phyloP scores from a whole-genome alignment of 2,797 vertebrate genomes.

The Alca torda region DNA sequence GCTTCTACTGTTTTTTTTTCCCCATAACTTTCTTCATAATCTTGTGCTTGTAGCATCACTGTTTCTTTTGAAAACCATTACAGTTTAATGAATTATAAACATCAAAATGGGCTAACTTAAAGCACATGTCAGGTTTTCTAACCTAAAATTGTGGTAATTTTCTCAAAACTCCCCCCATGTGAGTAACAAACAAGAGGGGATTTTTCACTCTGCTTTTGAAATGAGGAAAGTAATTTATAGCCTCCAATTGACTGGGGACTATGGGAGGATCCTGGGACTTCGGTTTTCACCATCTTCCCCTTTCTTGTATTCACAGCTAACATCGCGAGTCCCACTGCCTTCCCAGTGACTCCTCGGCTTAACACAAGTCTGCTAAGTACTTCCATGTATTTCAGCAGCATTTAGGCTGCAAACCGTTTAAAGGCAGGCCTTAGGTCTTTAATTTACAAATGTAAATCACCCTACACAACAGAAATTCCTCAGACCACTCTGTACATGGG shows the following conservation, averaged over 20 bases:
- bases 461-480: background rate
- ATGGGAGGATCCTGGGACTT: background rate
- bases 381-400: background rate
- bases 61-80: background rate
- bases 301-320: background rate
- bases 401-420: background rate
- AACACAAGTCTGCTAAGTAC: background rate
- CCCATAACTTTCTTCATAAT: background rate
- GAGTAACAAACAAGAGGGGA: background rate
- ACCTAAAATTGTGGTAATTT: background rate
- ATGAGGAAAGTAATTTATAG: background rate
- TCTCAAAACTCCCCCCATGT: background rate
- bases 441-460: background rate
- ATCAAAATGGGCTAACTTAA: background rate
- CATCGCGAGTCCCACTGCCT: background rate
- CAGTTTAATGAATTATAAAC: background rate
- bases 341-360: background rate
- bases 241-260: background rate
- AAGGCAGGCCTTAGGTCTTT: background rate
- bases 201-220: background rate
- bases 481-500: accelerated
- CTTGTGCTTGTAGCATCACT: background rate
- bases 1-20: background rate
- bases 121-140: background rate
- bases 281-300: background rate